Evolutionary conservation across 2,888 invertebrate genomes (phyloP).

Genomic region (Dasysyrphus tricinctus): DNA sequence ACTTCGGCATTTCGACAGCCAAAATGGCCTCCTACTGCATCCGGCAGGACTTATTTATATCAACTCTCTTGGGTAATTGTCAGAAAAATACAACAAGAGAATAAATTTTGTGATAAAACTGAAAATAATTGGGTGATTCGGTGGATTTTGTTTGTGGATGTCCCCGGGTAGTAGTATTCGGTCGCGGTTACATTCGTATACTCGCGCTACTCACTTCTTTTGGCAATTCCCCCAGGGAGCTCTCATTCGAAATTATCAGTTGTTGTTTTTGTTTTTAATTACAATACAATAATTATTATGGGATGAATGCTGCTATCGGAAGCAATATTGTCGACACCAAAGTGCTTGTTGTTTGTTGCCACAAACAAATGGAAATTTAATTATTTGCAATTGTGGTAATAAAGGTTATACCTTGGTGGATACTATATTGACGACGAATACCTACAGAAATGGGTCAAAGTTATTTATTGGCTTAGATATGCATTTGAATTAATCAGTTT

Average conservation of each 20-base stretch:
- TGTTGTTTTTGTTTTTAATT: constrained; percentile 55
- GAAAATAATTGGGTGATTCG: constrained; percentile 73
- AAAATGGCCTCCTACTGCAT: constrained; percentile 50
- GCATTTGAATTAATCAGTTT: not conserved
- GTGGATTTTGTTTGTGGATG: constrained; percentile 39
- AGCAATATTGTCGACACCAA: constrained; percentile 23
- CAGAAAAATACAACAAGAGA: constrained; percentile 63
- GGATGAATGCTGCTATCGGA: constrained; percentile 45
- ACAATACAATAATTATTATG: constrained; percentile 65
- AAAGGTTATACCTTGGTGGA: constrained; percentile 2
- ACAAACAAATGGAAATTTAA: constrained; percentile 47
- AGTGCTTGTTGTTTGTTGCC: constrained; percentile 14
- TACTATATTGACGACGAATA: not conserved
- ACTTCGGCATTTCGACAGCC: not conserved
- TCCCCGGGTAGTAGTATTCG: constrained; percentile 34
- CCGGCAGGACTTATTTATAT: constrained; percentile 69
- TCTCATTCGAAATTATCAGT: constrained; percentile 61
- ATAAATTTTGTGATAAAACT: constrained; percentile 71
- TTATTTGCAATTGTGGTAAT: constrained; percentile 57
- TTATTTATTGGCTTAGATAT: constrained; percentile 15
- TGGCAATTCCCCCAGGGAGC: constrained; percentile 45
- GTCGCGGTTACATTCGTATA: constrained; percentile 34
- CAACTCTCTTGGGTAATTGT: constrained; percentile 68
- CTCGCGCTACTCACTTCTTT: not conserved
- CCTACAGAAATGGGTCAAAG: not conserved